Percentiles rank a stretch among this genome's conserved stretches.
These are phyloP conservation scores for Sanderia malayensis DNA, from an alignment of 30 jellyfish, hydroid and myxozoan genomes.

Conservation along the genomic window DNA sequence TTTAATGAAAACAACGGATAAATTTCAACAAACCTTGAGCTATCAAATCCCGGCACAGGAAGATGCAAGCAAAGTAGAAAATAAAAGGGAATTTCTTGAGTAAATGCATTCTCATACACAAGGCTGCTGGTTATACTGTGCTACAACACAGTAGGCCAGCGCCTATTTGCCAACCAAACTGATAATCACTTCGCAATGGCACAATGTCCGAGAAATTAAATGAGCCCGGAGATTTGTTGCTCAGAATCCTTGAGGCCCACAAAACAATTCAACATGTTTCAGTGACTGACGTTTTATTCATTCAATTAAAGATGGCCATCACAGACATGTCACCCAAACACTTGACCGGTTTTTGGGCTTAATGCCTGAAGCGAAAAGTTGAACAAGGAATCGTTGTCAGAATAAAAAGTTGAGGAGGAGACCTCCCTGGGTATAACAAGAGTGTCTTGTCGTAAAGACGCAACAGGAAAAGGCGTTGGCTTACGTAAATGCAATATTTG, in stretches of 20 bases:
- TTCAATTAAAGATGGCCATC: constrained; percentile 36
- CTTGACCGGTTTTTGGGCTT: constrained; percentile 52
- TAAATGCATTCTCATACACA: not conserved
- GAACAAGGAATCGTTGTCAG: too few species aligned
- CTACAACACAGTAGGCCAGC: not conserved
- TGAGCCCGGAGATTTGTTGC: not conserved
- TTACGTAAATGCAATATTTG: too few species aligned
- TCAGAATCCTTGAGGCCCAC: constrained; percentile 42
- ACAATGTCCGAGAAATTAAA: not conserved
- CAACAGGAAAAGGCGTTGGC: too few species aligned
- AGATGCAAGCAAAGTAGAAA: not conserved
- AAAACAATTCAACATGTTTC: constrained; percentile 27
- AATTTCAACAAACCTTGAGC: not conserved
- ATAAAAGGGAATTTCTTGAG: not conserved
- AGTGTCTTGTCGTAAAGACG: too few species aligned
- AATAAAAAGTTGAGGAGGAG: too few species aligned
- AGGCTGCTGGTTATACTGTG: not conserved
- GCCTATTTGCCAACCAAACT: not conserved
- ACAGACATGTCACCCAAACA: constrained; percentile 32
- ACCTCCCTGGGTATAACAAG: too few species aligned
- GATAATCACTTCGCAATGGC: not conserved
- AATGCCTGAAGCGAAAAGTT: constrained; percentile 69
- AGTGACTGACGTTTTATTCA: constrained; percentile 15
- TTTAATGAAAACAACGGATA: not conserved
- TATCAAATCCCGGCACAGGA: not conserved